Evolutionary conservation across 2,113 vertebrate genomes (phyloP), one percentile per base, ranked within the genome.

Genomic region (Myanophis thanlyinensis): DNA sequence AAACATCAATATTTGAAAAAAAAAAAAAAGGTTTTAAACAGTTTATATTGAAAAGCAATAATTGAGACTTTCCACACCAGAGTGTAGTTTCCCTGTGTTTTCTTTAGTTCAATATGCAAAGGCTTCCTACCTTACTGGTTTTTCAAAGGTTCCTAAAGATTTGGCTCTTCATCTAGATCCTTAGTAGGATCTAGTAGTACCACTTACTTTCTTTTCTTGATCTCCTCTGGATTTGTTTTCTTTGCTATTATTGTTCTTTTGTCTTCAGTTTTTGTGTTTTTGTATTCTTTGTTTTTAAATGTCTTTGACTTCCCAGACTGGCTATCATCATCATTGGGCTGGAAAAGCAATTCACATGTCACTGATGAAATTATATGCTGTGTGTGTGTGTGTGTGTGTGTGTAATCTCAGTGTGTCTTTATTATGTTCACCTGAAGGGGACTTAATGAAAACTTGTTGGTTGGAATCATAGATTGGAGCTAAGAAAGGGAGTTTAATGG

Each of bases 1-100:
- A 40, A 80, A 80, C 22, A 40, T 67, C 0, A 86, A 47, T 20
- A 52, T 1, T 52, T 27, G 9, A 0, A 0, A 0, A 18, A 88
- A 2, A 40, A 7, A 0, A 0, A 0, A 18, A 88, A 2, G 46
- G 4, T 2, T 44, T 40, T 80, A 40, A 40, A 40, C 35, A 20
- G 59, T 67, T 40, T 40, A 40, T 20, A 80, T 80, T 40, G 20
- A 40, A 80, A 80, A 80, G 6, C 73, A 80, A 40, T 44, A 44
- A 80, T 80, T 80, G 18, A 40, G 73, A 80, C 22, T 40, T 35
- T 44, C 51, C 52, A 44, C 51, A 44, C 35, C 52, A 54, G 51
- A 44, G 20, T 88, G 87, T 20, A 53, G 9, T 51, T 35, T 51
- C 22, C 22, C n/a, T 40, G 12, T 44, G 35, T 13, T 52, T 40